A percentile compares a stretch with the other conserved stretches of the same genome.
phyloP scores from a whole-genome alignment of 2,797 vertebrate species.

The Acropternis orthonyx region DNA sequence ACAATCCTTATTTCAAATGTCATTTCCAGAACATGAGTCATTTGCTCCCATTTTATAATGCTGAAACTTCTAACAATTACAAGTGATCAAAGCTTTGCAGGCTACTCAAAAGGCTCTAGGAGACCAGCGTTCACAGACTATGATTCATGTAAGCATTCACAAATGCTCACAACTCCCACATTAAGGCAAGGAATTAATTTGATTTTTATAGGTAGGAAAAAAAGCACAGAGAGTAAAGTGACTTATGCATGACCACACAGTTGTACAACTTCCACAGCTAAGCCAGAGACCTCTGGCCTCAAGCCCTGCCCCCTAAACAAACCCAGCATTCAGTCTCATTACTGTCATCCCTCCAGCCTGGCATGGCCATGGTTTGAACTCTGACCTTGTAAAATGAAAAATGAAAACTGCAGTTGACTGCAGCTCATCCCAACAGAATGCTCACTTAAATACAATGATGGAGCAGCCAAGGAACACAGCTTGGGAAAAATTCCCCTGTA shows the following conservation, averaged over 20 bases:
- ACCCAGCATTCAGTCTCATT: neutral
- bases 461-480: neutral
- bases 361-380: neutral
- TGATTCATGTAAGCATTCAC: slow-evolving; percentile 22
- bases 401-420: neutral
- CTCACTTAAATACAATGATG: neutral
- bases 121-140: slow-evolving; percentile 3
- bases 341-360: neutral
- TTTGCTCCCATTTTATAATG: neutral
- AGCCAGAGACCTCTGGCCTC: neutral
- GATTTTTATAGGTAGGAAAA: slow-evolving; percentile 21
- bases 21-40: slow-evolving; percentile 8
- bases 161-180: neutral
- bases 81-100: slow-evolving; percentile 31
- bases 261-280: neutral
- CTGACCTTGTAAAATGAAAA: neutral
- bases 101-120: neutral
- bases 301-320: neutral
- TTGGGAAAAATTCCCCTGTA: neutral
- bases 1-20: neutral
- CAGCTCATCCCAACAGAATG: neutral
- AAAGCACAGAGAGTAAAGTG: neutral
- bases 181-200: slow-evolving; percentile 1
- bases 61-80: neutral
- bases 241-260: neutral